Base-by-base conservation (phyloP, 1,140 invertebrate genomes). In the Sinonovacula constricta region DNA sequence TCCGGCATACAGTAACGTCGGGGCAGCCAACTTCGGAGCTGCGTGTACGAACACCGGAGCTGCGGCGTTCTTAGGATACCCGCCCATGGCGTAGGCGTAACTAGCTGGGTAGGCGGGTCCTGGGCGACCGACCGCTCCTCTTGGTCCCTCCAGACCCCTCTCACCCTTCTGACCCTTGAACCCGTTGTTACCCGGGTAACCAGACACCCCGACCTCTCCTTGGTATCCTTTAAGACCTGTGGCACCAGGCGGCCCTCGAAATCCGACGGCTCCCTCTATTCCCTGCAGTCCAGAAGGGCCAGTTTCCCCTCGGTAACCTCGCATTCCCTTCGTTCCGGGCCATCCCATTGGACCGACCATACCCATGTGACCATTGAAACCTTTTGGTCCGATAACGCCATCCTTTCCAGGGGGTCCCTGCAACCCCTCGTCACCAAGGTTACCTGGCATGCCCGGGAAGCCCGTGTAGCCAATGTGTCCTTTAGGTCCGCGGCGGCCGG, bases 271-370 rank as follows among this genome's bases (percentile, higher is more conserved):
- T 1, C 72, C 72, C 45, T 76, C 72, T 12, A 76, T 28, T 39
- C 72, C 72, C 33, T 67, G 60, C 1, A 65, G n/a, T 22, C 72
- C 72, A 36, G 3, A 15, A 31, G 22, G 53, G 18, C 72, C 72
- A 18, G 62, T 2, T 3, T 12, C 10, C 36, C 72, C 72, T 24
- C 4, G 30, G n/a, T 28, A 36, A 15, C 72, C 72, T 22, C 51
- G 51, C 30, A 66, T 0, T 18, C 72, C 72, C 28, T 76, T 76
- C 1, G 51, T 62, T 5, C 72, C 72, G 28, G 30, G 24, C 10
- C 56, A 76, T 57, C 72, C 72, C 53, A 76, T 66, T 2, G 63
- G 62, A n/a, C 72, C 72, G 33, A 76, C 57, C 36, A 76, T 66
- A 15, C 72, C 72, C 30, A 30, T n/a, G 31, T 76, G 72, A n/a